phyloP scores from a whole-genome alignment of 2,113 vertebrate species.

The Lathamus discolor region DNA sequence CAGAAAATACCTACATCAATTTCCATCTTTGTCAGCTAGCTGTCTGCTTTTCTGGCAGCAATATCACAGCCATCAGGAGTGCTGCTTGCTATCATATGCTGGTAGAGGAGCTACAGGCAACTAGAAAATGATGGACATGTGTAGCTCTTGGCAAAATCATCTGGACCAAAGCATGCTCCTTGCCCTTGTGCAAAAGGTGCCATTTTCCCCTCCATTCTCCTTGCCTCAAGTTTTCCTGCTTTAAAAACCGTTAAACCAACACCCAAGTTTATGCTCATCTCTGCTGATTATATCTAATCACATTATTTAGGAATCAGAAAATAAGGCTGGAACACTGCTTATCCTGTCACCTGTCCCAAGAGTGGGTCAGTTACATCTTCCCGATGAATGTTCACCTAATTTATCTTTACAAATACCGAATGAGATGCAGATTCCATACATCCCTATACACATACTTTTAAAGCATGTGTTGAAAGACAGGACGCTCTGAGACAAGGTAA shows the following conservation, averaged over 20 bases:
- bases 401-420: neutral
- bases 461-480: neutral
- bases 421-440: neutral
- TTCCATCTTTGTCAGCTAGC: neutral
- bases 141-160: neutral
- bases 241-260: neutral
- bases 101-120: neutral
- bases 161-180: neutral
- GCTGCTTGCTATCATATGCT: neutral
- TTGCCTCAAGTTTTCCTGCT: neutral
- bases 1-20: neutral
- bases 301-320: neutral
- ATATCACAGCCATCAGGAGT: neutral
- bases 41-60: neutral
- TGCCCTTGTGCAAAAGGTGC: neutral
- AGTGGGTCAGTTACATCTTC: neutral
- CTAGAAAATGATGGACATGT: neutral
- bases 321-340: neutral
- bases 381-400: neutral
- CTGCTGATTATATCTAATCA: accelerated
- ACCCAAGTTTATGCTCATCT: neutral
- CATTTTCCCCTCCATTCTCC: neutral
- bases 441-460: neutral
- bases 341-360: neutral
- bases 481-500: neutral